These are phyloP conservation scores for Thalpophila matura DNA, from an alignment of 2,888 invertebrate species.

Conservation along the genomic window DNA sequence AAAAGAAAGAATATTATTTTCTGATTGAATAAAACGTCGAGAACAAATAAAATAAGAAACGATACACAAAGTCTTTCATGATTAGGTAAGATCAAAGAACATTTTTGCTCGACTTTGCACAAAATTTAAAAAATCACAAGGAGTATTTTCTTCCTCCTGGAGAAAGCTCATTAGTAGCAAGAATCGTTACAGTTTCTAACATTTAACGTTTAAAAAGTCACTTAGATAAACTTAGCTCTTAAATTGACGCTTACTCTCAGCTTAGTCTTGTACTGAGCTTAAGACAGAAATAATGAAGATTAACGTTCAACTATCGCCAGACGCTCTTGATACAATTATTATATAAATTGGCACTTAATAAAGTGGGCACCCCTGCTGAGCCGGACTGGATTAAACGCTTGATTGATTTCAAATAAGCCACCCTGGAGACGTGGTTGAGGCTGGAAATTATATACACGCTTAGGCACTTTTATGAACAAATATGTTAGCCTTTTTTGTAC, in stretches of 20 bases:
- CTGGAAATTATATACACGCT: background rate
- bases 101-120: background rate
- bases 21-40: background rate
- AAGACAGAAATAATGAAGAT: conserved; percentile 45
- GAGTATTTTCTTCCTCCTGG: background rate
- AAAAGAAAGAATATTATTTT: background rate
- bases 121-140: conserved; percentile 1
- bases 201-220: conserved; percentile 17
- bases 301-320: conserved; percentile 23
- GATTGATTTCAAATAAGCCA: conserved; percentile 60
- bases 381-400: conserved; percentile 42
- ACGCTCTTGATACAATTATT: conserved; percentile 53
- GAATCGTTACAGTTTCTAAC: conserved; percentile 13
- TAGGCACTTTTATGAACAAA: background rate
- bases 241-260: background rate
- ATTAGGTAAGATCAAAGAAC: conserved; percentile 20
- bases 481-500: background rate
- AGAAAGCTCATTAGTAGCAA: conserved; percentile 26
- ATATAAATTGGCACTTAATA: conserved; percentile 62
- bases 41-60: background rate
- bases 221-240: conserved; percentile 3
- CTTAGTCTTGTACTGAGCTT: conserved; percentile 6
- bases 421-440: conserved; percentile 22
- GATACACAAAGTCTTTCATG: background rate
- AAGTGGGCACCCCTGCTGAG: conserved; percentile 39